These are phyloP conservation scores for Syrphus vitripennis DNA, from an alignment of 2,888 invertebrate genomes.

Conservation along the genomic window DNA sequence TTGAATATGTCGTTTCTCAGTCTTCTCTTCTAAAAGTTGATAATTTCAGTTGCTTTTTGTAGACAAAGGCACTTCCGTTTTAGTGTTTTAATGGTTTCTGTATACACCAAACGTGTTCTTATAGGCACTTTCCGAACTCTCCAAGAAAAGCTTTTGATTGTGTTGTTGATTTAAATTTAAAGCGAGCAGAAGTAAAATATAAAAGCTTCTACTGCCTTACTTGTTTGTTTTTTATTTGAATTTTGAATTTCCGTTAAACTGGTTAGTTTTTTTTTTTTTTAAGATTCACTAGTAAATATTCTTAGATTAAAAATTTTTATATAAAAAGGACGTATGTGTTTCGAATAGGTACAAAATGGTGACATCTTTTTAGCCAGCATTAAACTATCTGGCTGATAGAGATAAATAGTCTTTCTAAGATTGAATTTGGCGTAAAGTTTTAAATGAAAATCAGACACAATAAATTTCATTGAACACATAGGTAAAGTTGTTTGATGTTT, in stretches of 20 bases:
- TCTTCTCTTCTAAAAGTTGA: constrained; percentile 16
- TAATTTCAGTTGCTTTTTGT: constrained; percentile 21
- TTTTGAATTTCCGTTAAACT: constrained; percentile 23
- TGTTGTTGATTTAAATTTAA: background rate
- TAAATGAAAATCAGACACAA: constrained; percentile 66
- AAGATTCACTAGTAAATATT: constrained; percentile 71
- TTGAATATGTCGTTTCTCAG: constrained; percentile 5
- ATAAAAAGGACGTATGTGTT: constrained; percentile 74
- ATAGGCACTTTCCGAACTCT: constrained; percentile 68
- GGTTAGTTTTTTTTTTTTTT: constrained; percentile 11
- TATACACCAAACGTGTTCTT: constrained; percentile 45
- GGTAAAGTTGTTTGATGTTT: constrained; percentile 40
- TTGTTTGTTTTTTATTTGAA: constrained; percentile 11
- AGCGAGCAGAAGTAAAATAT: constrained; percentile 19
- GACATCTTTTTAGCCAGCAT: constrained; percentile 71
- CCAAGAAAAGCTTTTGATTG: constrained; percentile 58
- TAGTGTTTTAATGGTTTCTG: constrained; percentile 42
- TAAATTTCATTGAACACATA: constrained; percentile 69
- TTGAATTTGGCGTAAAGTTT: constrained; percentile 59
- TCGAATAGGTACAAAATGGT: constrained; percentile 74
- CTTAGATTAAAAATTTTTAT: constrained; percentile 71
- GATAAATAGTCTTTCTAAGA: constrained; percentile 61
- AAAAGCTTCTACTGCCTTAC: constrained; percentile 44
- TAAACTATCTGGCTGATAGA: constrained; percentile 54
- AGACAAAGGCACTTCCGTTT: constrained; percentile 58